A percentile compares a stretch with the other conserved stretches of the same genome.
These are phyloP conservation scores for Heliconius charithonia DNA, from an alignment of 2,888 invertebrate genomes.

Conservation along the genomic window DNA sequence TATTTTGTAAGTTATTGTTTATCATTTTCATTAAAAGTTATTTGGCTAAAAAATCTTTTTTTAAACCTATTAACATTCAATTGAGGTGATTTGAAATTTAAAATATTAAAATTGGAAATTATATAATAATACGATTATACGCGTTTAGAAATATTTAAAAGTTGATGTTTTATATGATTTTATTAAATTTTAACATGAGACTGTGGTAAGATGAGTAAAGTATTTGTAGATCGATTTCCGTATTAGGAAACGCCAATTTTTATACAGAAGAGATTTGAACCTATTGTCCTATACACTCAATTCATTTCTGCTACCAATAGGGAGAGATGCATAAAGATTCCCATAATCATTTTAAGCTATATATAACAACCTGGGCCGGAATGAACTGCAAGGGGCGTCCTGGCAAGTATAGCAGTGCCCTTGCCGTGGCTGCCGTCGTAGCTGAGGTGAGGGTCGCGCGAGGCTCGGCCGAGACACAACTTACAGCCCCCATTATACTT, in stretches of 20 bases:
- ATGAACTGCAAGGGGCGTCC: constrained; percentile 59
- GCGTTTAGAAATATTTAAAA: not conserved
- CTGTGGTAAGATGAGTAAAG: not conserved
- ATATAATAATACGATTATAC: not conserved
- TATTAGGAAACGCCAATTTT: not conserved
- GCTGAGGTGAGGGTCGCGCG: constrained; percentile 58
- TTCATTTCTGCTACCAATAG: not conserved
- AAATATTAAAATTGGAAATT: not conserved
- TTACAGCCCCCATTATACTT: constrained; percentile 78
- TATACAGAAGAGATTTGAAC: too few species aligned
- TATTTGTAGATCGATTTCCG: not conserved
- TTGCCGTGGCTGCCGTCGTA: constrained; percentile 64
- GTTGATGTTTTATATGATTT: not conserved
- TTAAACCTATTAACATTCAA: not conserved
- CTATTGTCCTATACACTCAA: not conserved
- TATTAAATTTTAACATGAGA: not conserved
- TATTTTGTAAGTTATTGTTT: too few species aligned
- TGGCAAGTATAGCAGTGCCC: constrained; percentile 69
- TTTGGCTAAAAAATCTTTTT: not conserved
- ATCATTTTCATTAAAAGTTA: not conserved
- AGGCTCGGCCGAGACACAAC: constrained; percentile 69
- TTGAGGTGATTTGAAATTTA: not conserved
- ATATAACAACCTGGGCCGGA: constrained; percentile 63
- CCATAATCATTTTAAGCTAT: not conserved
- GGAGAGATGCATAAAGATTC: not conserved